A percentile compares a stretch with the other conserved stretches of the same genome.
Evolutionary conservation across 1,140 invertebrate species (phyloP).

Genomic region (Drosophila takahashii): DNA sequence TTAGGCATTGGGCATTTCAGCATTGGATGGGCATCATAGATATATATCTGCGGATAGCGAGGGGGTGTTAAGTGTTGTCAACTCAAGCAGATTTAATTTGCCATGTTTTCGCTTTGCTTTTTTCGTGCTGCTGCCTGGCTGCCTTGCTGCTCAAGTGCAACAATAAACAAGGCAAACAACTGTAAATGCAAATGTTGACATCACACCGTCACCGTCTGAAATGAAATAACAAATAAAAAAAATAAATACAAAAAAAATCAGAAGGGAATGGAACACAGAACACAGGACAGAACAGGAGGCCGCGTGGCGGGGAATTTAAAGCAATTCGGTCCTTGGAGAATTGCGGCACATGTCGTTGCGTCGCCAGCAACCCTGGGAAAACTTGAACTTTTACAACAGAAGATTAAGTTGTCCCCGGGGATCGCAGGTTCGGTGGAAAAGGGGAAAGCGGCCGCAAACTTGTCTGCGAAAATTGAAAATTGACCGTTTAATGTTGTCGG

Average conservation of each 20-base stretch:
- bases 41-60: neutral
- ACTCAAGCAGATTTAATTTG: slow-evolving; percentile 84
- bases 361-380: slow-evolving; percentile 67
- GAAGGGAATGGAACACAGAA: neutral
- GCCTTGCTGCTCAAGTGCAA: slow-evolving; percentile 58
- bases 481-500: slow-evolving; percentile 78
- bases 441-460: slow-evolving; percentile 32
- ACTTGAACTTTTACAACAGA: slow-evolving; percentile 75
- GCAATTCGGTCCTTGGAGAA: slow-evolving; percentile 71
- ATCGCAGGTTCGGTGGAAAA: slow-evolving; percentile 17
- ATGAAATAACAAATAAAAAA: slow-evolving; percentile 18
- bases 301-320: slow-evolving; percentile 62
- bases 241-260: neutral
- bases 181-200: slow-evolving; percentile 82
- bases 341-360: slow-evolving; percentile 65
- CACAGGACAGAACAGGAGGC: neutral
- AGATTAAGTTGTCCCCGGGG: slow-evolving; percentile 81
- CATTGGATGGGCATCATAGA: neutral
- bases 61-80: slow-evolving; percentile 77
- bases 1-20: neutral
- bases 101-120: slow-evolving; percentile 65
- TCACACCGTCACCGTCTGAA: slow-evolving; percentile 67
- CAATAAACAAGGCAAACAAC: slow-evolving; percentile 70
- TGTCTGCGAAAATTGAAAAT: slow-evolving; percentile 84
- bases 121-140: slow-evolving; percentile 4